Evolutionary conservation across 2,113 vertebrate genomes (phyloP), one percentile per base, ranked within the genome.

Genomic region (Crotalus viridis): DNA sequence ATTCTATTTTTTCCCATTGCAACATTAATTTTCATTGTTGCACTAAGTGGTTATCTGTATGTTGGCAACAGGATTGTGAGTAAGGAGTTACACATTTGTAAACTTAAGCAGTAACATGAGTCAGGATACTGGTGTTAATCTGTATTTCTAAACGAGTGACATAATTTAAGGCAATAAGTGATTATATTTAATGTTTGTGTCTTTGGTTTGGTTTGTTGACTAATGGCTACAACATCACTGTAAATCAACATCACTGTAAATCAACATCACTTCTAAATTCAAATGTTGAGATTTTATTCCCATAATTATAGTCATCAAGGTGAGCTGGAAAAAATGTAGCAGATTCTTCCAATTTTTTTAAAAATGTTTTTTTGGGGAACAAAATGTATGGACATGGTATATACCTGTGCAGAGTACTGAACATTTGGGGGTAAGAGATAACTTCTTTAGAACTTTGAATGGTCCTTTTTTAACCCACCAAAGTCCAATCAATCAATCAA

Each of bases 341-440:
- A 13, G 10, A 64, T n/a, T 64, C 28, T 64, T n/a, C 28, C 10
- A n/a, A n/a, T n/a, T 13, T 64, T 64, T 61, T 0, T 2, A 10
- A 28, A 61, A 61, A 64, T 28, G 59, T 13, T 59, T 59, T 59
- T 59, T 51, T 51, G 7, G 7, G 7, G 94, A 95, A 94, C 97
- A 96, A 95, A 95, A 96, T 96, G 39, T 92, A 97, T 95, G 96
- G 94, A 93, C 96, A 94, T 46, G 10, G 39, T 85, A 17, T 64
- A 17, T 28, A 52, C 55, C 33, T 12, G 3, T 22, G 24, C 28
- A 33, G 19, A 57, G 19, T 51, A 46, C 4, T 69, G 61, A 69
- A 69, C 28, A n/a, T 69, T n/a, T n/a, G 61, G 26, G 61, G 28
- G 10, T 69, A 69, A 28, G 61, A 69, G 4, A 69, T 4, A 69